Evolutionary conservation across 2,113 vertebrate species (phyloP), one percentile per base, ranked within the genome.

Genomic region (Telmatochromis brichardi): DNA sequence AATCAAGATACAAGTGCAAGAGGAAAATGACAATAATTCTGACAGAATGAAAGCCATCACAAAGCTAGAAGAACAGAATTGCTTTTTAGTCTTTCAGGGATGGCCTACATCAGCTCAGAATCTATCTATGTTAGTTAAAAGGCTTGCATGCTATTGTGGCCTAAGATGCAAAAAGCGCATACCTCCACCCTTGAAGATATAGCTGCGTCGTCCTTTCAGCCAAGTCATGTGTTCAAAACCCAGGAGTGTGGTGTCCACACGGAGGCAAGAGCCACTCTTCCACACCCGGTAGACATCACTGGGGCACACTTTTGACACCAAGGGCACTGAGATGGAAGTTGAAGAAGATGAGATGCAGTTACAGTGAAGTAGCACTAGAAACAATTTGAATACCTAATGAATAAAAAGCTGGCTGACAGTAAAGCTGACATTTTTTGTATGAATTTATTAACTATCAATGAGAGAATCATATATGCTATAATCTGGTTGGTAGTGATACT

Each of bases 141-240:
- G 40, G 13, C 23, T 47, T 10, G 14, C 21, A 26, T 28, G 21
- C 40, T 45, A 17, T 51, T 51, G 45, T 78, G 26, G 45, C 73
- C 26, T 78, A 17, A 78, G 15, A 2, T 51, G 45, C 23, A 78
- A 51, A 78, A 51, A 50, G 10, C 1, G 47, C 97, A 92, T 54
- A 99, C 98, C 98, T 96, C 97, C 98, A 4, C 98, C 98, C 92
- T 97, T 98, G 93, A 99, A 99, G 90, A 99, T 99, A 88, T 98
- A 98, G 95, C 98, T 99, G 88, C 98, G 97, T 6, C 97, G 96
- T 19, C 98, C 98, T 15, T 98, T 98, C 80, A 98, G 97, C 98
- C 98, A 99, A 23, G 98, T 98, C 98, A 99, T 99, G 94, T 99
- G 98, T 93, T 99, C 98, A 1, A 99, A 99, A 86, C 98, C 98